Evolutionary conservation across 2,113 vertebrate species (phyloP), one percentile per base, ranked within the genome.

Genomic region (Myrmophylax atrothorax): DNA sequence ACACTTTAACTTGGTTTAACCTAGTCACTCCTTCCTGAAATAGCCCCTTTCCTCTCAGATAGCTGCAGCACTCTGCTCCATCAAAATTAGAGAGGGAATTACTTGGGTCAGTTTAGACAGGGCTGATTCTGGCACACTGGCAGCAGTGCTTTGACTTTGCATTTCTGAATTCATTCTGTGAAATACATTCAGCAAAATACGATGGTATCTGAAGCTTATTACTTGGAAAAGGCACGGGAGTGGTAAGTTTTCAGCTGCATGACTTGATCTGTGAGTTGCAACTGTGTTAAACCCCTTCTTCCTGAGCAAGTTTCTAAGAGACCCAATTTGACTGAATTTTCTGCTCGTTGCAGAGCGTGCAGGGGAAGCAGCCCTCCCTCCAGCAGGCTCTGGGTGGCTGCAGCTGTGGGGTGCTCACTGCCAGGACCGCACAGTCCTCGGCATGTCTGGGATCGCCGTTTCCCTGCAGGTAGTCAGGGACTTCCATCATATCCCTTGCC

Each of bases 141-240:
- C 69, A 78, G 72, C 80, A 90, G 68, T 60, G 63, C 92, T 95
- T 95, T 81, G 81, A 68, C 77, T 96, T 89, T 87, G 70, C 81
- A 73, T 88, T 91, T 80, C 72, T 49, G 49, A 84, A 94, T 84
- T 64, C 62, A 42, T 40, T 66, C 68, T 56, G 26, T 58, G 68
- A 91, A 82, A 90, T 33, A 33, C n/a, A 24, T 76, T 86, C 73
- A 74, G 50, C 35, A 89, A 75, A 68, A 87, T 59, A 81, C 13
- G 58, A 81, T 3, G 3, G 10, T 82, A 84, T 79, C 86, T 74
- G 60, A 79, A 81, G 46, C n/a, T 68, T 86, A 68, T 84, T 93
- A 44, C 60, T 75, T 86, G 76, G 72, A 73, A 85, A 96, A 91
- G 55, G 66, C 80, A 93, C 77, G 17, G 26, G 73, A 59, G 50